Evolutionary conservation across 1,140 invertebrate genomes (phyloP), one percentile per base, ranked within the genome.

Genomic region (Mactra quadrangularis): DNA sequence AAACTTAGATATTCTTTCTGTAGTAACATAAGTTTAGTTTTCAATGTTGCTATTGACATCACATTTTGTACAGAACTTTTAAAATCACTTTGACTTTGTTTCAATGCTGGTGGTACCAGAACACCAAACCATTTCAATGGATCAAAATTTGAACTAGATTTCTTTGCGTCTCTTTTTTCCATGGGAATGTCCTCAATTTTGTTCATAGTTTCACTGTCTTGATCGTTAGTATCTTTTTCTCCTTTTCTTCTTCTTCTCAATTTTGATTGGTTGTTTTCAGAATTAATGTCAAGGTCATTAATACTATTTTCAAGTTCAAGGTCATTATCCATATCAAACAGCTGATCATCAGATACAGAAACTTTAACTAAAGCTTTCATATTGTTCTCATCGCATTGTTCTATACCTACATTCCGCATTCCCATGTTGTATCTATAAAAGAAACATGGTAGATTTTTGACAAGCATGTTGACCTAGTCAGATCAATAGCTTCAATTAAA

Each of bases 51-150:
- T 52, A 86, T 82, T 15, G 59, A 62, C 3, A 78, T 45, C 15
- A 35, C 29, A 13, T 22, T 57, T 6, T 82, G 59, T 9, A 83
- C 45, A 38, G 60, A 62, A 31, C 70, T 50, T 35, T 79, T 76
- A 59, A 89, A 89, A 45, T 70, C 52, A 15, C 22, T 27, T 55
- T 89, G 88, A 59, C 87, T 85, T 60, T 89, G 87, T 41, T 84
- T 71, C 3, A 89, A 50, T 35, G 83, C 29, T 53, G 84, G 87
- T 7, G 88, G 87, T 25, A 89, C 88, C 35, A 89, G 70, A 4
- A 89, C 82, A 13, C 88, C 88, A 86, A 89, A 89, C 87, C 87
- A 87, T 41, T 75, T 84, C 15, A 89, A 25, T 9, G 88, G 88
- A 76, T 89, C 88, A 27, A 35, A 17, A 6, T 9, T 25, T 33